These are phyloP conservation scores for Nesogale talazaci DNA, from an alignment of 2,113 vertebrate species.

Conservation along the genomic window DNA sequence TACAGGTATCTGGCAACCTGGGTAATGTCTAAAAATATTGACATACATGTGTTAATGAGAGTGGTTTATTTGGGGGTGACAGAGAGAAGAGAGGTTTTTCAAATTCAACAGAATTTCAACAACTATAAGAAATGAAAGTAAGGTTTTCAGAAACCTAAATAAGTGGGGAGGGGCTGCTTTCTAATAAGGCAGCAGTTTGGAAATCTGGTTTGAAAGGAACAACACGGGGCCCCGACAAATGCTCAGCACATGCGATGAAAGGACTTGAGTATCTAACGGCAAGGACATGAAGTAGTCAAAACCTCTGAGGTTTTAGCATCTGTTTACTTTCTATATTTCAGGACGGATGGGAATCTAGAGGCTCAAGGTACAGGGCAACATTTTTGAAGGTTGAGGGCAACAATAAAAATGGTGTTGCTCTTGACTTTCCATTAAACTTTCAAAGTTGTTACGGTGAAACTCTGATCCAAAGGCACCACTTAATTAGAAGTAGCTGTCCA, in stretches of 20 bases:
- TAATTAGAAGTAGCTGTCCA: not conserved
- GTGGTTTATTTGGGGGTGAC: not conserved
- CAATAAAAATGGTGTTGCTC: not conserved
- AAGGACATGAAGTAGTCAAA: not conserved
- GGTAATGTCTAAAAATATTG: slow-evolving; percentile 44
- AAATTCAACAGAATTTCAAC: slow-evolving; percentile 9
- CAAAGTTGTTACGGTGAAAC: not conserved
- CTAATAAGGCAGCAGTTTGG: not conserved
- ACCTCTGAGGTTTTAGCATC: not conserved
- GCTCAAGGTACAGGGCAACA: not conserved
- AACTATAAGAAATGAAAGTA: not conserved
- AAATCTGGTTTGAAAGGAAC: slow-evolving; percentile 15
- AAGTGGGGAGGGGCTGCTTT: not conserved
- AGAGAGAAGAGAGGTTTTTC: not conserved
- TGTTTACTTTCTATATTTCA: not conserved
- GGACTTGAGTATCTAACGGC: not conserved
- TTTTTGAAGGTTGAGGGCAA: not conserved
- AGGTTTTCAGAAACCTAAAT: not conserved
- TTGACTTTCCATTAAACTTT: not conserved
- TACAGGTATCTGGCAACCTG: slow-evolving; percentile 50
- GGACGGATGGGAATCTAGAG: not conserved
- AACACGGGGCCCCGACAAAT: not conserved
- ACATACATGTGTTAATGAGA: slow-evolving; percentile 28
- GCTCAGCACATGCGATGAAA: not conserved
- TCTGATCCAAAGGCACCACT: not conserved